These are phyloP conservation scores for Smittia aterrima DNA, from an alignment of 2,888 invertebrate genomes.

Conservation along the genomic window DNA sequence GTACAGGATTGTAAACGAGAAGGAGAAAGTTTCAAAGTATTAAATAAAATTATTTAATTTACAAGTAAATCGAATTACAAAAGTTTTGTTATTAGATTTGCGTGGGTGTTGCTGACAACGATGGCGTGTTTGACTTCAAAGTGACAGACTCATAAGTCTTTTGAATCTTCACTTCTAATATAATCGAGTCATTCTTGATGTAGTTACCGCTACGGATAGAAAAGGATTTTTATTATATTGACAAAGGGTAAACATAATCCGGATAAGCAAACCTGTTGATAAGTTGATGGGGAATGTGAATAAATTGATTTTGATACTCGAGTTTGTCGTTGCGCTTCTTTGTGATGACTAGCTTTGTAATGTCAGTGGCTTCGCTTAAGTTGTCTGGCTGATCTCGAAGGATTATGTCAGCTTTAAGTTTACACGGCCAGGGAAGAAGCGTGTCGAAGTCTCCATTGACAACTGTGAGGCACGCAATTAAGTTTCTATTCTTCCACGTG, in stretches of 20 bases:
- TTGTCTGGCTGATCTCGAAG: constrained; percentile 63
- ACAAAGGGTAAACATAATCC: not conserved
- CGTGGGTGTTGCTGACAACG: constrained; percentile 20
- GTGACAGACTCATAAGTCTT: constrained; percentile 41
- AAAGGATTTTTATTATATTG: constrained; percentile 8
- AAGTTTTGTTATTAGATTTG: not conserved
- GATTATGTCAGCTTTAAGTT: constrained; percentile 63
- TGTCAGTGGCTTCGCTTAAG: constrained; percentile 60
- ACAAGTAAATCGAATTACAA: not conserved
- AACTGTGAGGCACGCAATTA: constrained; percentile 67
- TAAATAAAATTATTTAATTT: not conserved
- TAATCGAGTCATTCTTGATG: constrained; percentile 51
- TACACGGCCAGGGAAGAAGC: constrained; percentile 71
- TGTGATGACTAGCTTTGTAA: constrained; percentile 62
- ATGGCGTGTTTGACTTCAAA: not conserved
- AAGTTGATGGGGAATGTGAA: constrained; percentile 50
- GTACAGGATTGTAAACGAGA: not conserved
- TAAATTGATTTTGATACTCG: constrained; percentile 50
- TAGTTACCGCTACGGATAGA: constrained; percentile 46
- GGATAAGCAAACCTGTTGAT: constrained; percentile 23
- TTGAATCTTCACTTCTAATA: constrained; percentile 50
- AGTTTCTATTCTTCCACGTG: constrained; percentile 72
- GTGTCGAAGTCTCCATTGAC: constrained; percentile 70
- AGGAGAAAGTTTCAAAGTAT: not conserved
- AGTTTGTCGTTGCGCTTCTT: constrained; percentile 55